Evolutionary conservation across 2,888 invertebrate genomes (phyloP).

Genomic region (Cantharis lateralis): DNA sequence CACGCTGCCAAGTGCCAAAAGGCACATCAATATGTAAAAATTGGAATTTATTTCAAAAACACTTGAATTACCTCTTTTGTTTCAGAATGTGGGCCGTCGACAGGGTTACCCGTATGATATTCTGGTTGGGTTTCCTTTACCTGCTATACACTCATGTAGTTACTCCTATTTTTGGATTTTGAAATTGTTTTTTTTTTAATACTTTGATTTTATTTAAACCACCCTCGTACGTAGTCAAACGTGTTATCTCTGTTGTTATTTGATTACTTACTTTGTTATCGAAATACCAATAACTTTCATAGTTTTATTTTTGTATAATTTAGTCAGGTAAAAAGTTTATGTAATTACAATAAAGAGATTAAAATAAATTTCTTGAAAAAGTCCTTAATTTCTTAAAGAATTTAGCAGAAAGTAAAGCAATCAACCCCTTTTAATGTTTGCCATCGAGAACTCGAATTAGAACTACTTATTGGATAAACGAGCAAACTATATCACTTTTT

Average conservation of each 20-base stretch:
- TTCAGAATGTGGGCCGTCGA: background rate
- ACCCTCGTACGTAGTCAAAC: background rate
- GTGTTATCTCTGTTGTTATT: background rate
- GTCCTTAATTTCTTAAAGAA: background rate
- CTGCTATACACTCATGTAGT: background rate
- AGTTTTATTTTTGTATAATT: background rate
- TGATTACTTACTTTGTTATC: background rate
- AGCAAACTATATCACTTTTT: background rate
- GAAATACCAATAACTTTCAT: background rate
- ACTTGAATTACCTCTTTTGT: background rate
- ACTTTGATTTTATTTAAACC: background rate
- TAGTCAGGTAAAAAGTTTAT: background rate
- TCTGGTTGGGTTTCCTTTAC: conserved; percentile 9
- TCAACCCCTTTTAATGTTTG: background rate
- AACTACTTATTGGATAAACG: background rate
- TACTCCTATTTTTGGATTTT: background rate
- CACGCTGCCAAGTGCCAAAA: conserved; percentile 76
- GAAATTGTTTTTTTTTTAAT: background rate
- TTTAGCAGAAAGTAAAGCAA: background rate
- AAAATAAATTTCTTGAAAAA: background rate
- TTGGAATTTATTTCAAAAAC: conserved; percentile 42
- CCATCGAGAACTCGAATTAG: background rate
- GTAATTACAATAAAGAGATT: background rate
- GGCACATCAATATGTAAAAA: conserved; percentile 83
- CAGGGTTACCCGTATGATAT: conserved; percentile 13